Evolutionary conservation across 2,113 vertebrate genomes (phyloP).

Genomic region (Meles meles): DNA sequence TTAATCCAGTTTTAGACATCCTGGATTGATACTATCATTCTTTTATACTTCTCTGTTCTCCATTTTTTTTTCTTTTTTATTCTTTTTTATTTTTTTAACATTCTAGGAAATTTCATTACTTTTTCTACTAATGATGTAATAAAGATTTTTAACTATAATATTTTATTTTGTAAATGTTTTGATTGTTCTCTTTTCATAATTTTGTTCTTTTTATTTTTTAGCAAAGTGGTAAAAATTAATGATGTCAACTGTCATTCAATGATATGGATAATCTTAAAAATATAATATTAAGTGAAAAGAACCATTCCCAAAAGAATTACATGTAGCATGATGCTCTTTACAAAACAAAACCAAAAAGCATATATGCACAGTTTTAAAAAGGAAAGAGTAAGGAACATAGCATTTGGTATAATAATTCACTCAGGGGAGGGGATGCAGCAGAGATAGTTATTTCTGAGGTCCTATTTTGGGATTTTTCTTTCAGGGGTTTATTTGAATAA

Average conservation of each 20-base stretch:
- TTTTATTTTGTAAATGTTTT: background rate
- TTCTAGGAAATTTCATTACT: background rate
- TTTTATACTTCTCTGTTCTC: background rate
- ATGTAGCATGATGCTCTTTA: background rate
- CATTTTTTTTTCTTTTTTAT: background rate
- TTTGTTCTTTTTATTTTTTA: background rate
- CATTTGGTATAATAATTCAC: background rate
- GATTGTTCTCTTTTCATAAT: background rate
- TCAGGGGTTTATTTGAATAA: background rate
- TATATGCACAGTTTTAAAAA: background rate
- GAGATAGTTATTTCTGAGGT: background rate
- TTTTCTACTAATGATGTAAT: background rate
- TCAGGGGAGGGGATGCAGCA: background rate
- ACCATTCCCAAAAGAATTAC: background rate
- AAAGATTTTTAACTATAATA: background rate
- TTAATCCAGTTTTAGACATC: background rate
- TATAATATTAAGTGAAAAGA: background rate
- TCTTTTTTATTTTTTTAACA: background rate
- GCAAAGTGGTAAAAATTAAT: background rate
- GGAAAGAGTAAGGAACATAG: background rate
- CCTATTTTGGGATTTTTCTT: background rate
- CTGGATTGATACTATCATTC: background rate
- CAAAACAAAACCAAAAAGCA: background rate
- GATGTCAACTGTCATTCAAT: background rate
- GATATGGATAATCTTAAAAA: background rate